Base-by-base conservation (phyloP, 2,888 invertebrate genomes). In the Ceraclea dissimilis region DNA sequence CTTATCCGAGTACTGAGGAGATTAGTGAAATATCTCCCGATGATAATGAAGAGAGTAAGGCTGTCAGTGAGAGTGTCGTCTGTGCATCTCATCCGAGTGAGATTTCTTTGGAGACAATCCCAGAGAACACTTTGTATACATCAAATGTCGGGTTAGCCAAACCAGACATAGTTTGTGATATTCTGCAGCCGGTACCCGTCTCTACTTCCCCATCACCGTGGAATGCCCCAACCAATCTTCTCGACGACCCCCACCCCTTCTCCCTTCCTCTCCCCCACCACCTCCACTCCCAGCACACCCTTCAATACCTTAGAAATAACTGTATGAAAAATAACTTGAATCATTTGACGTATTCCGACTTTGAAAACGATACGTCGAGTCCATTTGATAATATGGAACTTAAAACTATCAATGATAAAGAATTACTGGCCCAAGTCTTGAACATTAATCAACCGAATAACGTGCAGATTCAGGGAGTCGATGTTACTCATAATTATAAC, bases 371-470 rank as follows among this genome's bases (percentile, higher is more conserved):
- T 68, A 91, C 89, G 51, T 90, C 91, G 53, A 93, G 91, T 70
- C 94, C 94, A 0, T 95, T 95, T 74, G 94, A 95, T 75, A 92
- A 90, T 74, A 86, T 93, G 72, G 93, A 92, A 73, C 71, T 95
- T 52, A 92, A 93, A 72, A 90, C 92, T 44, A 88, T 95, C 58
- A 93, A 95, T 74, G 93, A 94, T 68, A 84, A 93, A 81, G 93
- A 92, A 71, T 85, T 91, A 68, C 74, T 95, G 62, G 93, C 93
- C 13, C 87, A 90, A 71, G 90, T 93, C 48, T 69, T 85, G 17
- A 59, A 53, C n/a, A 33, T 48, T 6, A 56, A 61, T 20, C 60
- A 55, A 19, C 17, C 56, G 16, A 26, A 48, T 11, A 47, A 26
- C 17, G 53, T 17, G 8, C 19, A 33, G 17, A 19, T 20, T 13